Evolutionary conservation across 2,888 invertebrate species (phyloP), one percentile per base, ranked within the genome.

Genomic region (Platycheirus albimanus): DNA sequence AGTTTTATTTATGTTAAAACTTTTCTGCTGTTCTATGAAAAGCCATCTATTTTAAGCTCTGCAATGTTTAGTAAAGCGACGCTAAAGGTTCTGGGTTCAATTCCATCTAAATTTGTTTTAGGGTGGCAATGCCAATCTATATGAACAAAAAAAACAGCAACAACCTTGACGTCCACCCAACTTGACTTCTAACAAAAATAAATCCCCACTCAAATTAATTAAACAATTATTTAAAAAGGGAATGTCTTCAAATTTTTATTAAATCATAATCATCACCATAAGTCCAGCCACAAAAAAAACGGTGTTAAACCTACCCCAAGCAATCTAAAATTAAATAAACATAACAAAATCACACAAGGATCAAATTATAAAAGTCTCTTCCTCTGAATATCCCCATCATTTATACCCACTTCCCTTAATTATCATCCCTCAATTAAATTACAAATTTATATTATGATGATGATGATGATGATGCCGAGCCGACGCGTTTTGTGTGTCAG

Each of bases 391-490:
- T 38, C 67, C 17, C 30, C 36, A 38, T 33, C 36, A 11, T 11
- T n/a, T n/a, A n/a, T n/a, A n/a, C n/a, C n/a, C n/a, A 30, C 51
- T 61, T 47, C 45, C 61, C 61, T 13, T 80, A 80, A 80, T 80
- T 80, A 80, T 75, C 69, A 83, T 78, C 83, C 83, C 83, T 45
- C 83, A 83, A 83, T 83, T 83, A 83, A 83, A 72, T 81, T 51
- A 76, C 76, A 70, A 75, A 80, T 75, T 75, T 75, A 75, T 72
- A 52, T 28, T 19, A 30, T n/a, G 30, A 30, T 43, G 56, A 56
- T 56, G 38, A 41, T 38, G 24, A 56, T 41, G 38, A 38, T 56
- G 51, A 3, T 15, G 20, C 30, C 7, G 19, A n/a, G n/a, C n/a
- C n/a, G n/a, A n/a, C n/a, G 11, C 33, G 13, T 56, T 56, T 24